Evolutionary conservation across 2,797 vertebrate species (phyloP).

Genomic region (Pangasius macronema): DNA sequence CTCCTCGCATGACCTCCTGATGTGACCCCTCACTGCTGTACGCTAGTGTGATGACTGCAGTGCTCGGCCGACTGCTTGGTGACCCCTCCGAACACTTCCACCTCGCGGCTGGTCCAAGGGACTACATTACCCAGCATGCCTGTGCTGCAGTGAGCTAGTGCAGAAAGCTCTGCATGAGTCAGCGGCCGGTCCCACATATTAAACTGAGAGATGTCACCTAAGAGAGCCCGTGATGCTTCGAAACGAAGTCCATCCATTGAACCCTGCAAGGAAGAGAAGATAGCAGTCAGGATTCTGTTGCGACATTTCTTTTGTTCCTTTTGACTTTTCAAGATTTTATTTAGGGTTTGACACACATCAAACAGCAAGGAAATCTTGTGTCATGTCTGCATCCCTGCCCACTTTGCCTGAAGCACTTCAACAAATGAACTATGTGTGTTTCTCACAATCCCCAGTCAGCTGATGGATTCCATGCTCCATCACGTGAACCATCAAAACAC

Average conservation of each 20-base stretch:
- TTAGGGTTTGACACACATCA: not conserved
- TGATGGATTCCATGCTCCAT: not conserved
- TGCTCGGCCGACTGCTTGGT: slow-evolving; percentile 81
- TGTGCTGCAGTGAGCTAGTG: slow-evolving; percentile 84
- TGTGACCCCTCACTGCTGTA: slow-evolving; percentile 64
- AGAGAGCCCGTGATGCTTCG: slow-evolving; percentile 90
- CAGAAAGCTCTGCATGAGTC: slow-evolving; percentile 80
- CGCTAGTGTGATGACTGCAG: slow-evolving; percentile 78
- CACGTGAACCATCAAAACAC: not conserved
- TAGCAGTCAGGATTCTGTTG: not conserved
- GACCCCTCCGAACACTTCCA: slow-evolving; percentile 87
- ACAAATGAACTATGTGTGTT: not conserved
- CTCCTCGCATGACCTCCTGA: not conserved
- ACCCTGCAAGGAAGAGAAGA: slow-evolving; percentile 71
- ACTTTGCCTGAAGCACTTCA: not conserved
- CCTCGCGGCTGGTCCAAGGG: slow-evolving; percentile 85
- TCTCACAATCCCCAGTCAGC: not conserved
- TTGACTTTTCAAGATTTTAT: not conserved
- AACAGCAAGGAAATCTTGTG: too few species aligned
- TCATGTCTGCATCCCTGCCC: not conserved
- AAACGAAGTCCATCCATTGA: slow-evolving; percentile 85
- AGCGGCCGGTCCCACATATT: slow-evolving; percentile 90
- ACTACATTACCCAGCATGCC: slow-evolving; percentile 82
- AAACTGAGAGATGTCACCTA: slow-evolving; percentile 92
- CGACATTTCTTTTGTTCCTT: not conserved